Percentiles rank a stretch among this genome's conserved stretches.
These are phyloP conservation scores for Caenorhabditis brenneri DNA, from an alignment of 1,140 invertebrate species.

Conservation along the genomic window DNA sequence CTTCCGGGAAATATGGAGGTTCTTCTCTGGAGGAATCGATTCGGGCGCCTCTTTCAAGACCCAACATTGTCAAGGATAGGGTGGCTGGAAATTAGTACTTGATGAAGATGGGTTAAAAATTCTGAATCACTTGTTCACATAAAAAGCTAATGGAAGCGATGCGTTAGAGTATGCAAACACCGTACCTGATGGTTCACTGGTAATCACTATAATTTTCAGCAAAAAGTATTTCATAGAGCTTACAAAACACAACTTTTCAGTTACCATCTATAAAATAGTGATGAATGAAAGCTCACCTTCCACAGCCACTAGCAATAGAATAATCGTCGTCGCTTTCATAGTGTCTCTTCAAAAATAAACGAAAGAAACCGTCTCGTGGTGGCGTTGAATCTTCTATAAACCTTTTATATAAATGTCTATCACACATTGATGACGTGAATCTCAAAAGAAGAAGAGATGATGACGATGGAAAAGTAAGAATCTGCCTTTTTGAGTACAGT, in stretches of 20 bases:
- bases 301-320: background rate
- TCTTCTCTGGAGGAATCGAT: background rate
- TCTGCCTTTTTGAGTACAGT: background rate
- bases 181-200: too few species aligned
- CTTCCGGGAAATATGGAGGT: slow-evolving; percentile 5
- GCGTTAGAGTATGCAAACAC: too few species aligned
- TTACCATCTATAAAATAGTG: too few species aligned
- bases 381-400: background rate
- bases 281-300: background rate
- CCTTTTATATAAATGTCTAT: background rate
- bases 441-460: background rate
- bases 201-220: background rate
- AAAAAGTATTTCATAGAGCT: background rate
- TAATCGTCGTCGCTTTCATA: background rate
- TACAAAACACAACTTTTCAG: too few species aligned
- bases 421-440: background rate
- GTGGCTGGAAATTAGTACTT: background rate
- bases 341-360: background rate
- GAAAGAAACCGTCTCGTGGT: background rate
- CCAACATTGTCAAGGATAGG: background rate
- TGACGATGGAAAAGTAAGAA: slow-evolving; percentile 10
- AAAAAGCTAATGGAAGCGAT: too few species aligned
- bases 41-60: background rate
- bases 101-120: background rate
- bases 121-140: too few species aligned